phyloP scores from a whole-genome alignment of 2,888 invertebrate genomes.

The Choreutis nemorana region DNA sequence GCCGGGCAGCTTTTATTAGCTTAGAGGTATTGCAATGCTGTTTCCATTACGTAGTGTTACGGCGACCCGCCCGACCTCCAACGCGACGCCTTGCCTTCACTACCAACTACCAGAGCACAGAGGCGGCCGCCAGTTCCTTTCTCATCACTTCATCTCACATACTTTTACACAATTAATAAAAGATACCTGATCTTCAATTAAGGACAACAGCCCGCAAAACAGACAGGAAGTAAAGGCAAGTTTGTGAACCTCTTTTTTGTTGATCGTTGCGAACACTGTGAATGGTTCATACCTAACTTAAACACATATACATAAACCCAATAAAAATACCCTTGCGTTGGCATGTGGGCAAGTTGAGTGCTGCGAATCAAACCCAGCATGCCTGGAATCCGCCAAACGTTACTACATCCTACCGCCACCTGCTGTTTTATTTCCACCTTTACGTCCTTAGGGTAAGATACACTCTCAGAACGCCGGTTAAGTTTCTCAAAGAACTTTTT shows the following conservation, averaged over 20 bases:
- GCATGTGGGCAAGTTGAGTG: conserved; percentile 31
- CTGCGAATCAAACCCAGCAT: conserved; percentile 21
- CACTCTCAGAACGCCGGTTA: conserved; percentile 20
- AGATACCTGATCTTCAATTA: too few species aligned
- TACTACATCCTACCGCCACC: conserved; percentile 22
- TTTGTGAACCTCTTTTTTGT: conserved; percentile 23
- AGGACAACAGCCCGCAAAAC: too few species aligned
- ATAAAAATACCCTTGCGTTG: conserved; percentile 34
- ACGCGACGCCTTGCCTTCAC: too few species aligned
- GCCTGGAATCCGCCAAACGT: conserved; percentile 33
- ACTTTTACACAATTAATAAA: too few species aligned
- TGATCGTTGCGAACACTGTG: conserved; percentile 22
- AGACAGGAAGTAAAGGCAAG: conserved; percentile 1
- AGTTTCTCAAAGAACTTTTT: conserved; percentile 26
- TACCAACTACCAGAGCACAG: too few species aligned
- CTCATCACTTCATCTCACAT: too few species aligned
- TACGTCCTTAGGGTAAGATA: conserved; percentile 15
- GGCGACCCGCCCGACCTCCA: conserved; percentile 10
- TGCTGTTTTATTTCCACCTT: conserved; percentile 27
- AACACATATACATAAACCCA: conserved; percentile 10
- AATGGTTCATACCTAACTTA: conserved; percentile 18
- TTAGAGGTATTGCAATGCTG: conserved; percentile 16
- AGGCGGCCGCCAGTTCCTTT: too few species aligned
- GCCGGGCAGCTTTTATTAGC: conserved; percentile 23
- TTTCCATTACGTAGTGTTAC: conserved; percentile 12